Percentiles rank a stretch among this genome's conserved stretches.
Evolutionary conservation across 2,797 vertebrate species (phyloP).

Genomic region (Microchirus variegatus): DNA sequence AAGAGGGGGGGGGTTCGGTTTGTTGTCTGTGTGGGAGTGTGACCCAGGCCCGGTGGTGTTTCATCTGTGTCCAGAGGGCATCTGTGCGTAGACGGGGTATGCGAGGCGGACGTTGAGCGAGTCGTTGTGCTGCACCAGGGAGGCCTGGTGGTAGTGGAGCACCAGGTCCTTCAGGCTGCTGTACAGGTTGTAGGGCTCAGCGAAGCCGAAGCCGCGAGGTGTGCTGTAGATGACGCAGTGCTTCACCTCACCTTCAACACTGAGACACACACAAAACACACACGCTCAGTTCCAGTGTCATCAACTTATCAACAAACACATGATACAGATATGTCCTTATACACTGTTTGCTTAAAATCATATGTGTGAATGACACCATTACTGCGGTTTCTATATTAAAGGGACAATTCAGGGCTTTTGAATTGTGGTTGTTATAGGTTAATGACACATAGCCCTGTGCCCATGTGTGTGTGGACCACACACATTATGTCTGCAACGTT

Average conservation of each 20-base stretch:
- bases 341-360: too few species aligned
- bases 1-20: conserved; percentile 19
- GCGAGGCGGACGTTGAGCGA: conserved; percentile 94
- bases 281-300: too few species aligned
- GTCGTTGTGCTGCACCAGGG: conserved; percentile 97
- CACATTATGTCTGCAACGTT: too few species aligned
- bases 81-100: conserved; percentile 93
- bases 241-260: conserved; percentile 93
- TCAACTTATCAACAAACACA: too few species aligned
- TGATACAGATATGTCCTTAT: too few species aligned
- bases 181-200: conserved; percentile 96
- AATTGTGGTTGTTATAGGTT: too few species aligned
- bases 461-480: too few species aligned
- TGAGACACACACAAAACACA: conserved; percentile 56
- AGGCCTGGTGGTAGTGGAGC: conserved; percentile 95
- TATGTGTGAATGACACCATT: too few species aligned
- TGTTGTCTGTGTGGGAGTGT: conserved; percentile 35
- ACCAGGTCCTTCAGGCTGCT: conserved; percentile 95
- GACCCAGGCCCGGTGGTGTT: conserved; percentile 7
- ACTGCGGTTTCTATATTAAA: too few species aligned
- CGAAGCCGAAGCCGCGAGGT: conserved; percentile 92
- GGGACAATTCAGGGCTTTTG: too few species aligned
- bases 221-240: conserved; percentile 98
- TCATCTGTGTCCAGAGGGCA: conserved; percentile 94
- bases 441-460: too few species aligned